A percentile compares a stretch with the other conserved stretches of the same genome.
phyloP scores from a whole-genome alignment of 2,888 invertebrate genomes.

The Synergus itoensis region DNA sequence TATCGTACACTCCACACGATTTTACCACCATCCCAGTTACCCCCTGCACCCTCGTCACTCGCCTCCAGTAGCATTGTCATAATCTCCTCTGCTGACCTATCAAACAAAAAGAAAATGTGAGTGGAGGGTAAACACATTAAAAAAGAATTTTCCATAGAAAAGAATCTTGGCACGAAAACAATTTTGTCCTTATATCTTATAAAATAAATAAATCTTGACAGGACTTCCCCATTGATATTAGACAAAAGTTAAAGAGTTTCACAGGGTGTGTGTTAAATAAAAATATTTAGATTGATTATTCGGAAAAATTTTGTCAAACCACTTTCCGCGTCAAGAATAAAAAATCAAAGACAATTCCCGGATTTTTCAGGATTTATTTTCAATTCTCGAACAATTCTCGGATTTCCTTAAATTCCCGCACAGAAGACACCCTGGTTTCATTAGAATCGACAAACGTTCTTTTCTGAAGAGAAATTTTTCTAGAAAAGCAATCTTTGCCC shows the following conservation, averaged over 20 bases:
- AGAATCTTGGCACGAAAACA: constrained; percentile 4
- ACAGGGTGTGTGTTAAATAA: too few relatives aligned
- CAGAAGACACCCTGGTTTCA: too few relatives aligned
- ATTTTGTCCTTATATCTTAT: constrained; percentile 1
- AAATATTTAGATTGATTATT: too few relatives aligned
- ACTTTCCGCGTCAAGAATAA: too few relatives aligned
- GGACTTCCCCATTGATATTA: not conserved
- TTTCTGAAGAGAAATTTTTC: constrained; percentile 12
- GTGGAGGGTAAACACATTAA: constrained; percentile 38
- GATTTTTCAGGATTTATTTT: too few relatives aligned
- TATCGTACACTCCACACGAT: constrained; percentile 93
- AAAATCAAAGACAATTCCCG: too few relatives aligned
- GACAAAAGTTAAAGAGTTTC: not conserved
- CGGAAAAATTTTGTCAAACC: too few relatives aligned
- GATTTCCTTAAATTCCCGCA: too few relatives aligned
- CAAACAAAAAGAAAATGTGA: constrained; percentile 40
- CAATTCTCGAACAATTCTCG: too few relatives aligned
- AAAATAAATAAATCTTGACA: constrained; percentile 10
- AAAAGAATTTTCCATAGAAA: not conserved
- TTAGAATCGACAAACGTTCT: not conserved
- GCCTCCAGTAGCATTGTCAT: constrained; percentile 96
- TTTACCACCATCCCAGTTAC: constrained; percentile 87
- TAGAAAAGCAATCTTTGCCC: constrained; percentile 21
- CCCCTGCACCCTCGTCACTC: constrained; percentile 86
- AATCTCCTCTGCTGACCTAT: constrained; percentile 85